Evolutionary conservation across 2,888 invertebrate genomes (phyloP).

Genomic region (Euplagia quadripunctaria): DNA sequence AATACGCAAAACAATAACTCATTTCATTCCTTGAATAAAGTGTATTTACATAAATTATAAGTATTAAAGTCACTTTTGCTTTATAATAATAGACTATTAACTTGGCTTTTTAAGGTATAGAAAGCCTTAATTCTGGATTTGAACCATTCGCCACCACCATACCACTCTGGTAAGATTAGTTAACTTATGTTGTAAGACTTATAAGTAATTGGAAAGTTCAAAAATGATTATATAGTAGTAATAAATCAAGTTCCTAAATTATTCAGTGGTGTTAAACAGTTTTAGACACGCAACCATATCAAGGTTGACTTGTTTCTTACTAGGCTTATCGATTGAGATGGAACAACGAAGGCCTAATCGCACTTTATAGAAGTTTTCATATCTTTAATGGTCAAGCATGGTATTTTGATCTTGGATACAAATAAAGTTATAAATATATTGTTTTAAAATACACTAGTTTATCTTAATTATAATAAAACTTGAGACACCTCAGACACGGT

Average conservation of each 20-base stretch:
- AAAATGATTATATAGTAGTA: constrained; percentile 34
- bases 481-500: too few relatives aligned
- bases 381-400: neutral
- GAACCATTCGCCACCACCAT: constrained; percentile 5
- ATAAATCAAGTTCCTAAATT: constrained; percentile 54
- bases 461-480: too few relatives aligned
- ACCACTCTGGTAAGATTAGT: neutral
- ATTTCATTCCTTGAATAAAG: neutral
- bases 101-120: neutral
- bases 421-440: neutral
- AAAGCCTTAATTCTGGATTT: neutral
- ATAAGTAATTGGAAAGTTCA: constrained; percentile 41
- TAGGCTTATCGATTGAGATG: constrained; percentile 37
- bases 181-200: constrained; percentile 2
- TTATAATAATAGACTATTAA: constrained; percentile 1
- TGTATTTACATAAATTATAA: constrained; percentile 6
- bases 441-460: too few relatives aligned
- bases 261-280: constrained; percentile 60
- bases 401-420: neutral
- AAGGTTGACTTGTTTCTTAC: constrained; percentile 54
- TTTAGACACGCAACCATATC: constrained; percentile 60
- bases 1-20: neutral
- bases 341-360: neutral
- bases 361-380: neutral
- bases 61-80: neutral